phyloP scores from a whole-genome alignment of 2,797 vertebrate species.

The Ficedula albicollis region DNA sequence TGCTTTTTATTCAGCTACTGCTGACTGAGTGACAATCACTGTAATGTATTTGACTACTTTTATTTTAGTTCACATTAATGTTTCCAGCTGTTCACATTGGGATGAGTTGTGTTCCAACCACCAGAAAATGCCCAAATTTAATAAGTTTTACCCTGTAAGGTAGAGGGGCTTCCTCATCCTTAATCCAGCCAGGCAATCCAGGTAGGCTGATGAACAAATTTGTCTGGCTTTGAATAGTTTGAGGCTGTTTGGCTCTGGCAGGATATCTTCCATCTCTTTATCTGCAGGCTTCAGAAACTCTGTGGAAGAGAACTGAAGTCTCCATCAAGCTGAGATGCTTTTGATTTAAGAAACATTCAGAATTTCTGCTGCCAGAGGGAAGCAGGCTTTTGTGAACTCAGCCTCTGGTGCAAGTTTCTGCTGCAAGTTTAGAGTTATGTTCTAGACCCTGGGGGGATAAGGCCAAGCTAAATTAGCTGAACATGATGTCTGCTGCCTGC shows the following conservation, averaged over 20 bases:
- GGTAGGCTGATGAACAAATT: background rate
- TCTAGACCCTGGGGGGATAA: background rate
- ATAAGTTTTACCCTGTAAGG: background rate
- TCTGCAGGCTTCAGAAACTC: background rate
- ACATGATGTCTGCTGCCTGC: background rate
- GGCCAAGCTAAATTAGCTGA: background rate
- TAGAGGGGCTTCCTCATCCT: background rate
- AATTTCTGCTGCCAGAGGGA: background rate
- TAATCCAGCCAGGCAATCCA: background rate
- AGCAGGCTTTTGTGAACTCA: background rate
- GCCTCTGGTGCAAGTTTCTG: background rate
- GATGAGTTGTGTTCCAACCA: background rate
- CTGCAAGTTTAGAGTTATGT: background rate
- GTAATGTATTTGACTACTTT: background rate
- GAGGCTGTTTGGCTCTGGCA: background rate
- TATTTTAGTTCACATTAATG: background rate
- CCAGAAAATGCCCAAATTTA: background rate
- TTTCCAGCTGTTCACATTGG: background rate
- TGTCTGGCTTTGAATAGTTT: background rate
- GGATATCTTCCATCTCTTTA: background rate
- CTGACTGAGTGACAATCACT: conserved; percentile 13
- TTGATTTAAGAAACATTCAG: background rate
- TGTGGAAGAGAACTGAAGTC: background rate
- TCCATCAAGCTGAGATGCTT: background rate
- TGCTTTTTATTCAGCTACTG: background rate